Conservation (phyloP, 2,113 vertebrate species). For the Syrmaticus mikado region DNA sequence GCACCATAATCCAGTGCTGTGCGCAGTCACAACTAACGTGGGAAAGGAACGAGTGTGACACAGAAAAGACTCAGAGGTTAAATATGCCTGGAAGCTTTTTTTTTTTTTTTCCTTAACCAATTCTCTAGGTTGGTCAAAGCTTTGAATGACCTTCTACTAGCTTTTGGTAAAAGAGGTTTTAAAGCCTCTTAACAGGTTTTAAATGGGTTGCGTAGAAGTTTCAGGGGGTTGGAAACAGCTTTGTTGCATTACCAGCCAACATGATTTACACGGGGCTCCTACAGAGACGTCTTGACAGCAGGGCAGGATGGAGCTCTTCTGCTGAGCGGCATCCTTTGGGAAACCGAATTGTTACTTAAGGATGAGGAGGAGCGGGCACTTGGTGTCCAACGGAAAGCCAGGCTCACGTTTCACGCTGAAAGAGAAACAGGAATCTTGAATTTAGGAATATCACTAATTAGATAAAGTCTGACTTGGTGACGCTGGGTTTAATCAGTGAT, state of each 20-base stretch:
- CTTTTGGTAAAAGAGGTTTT: not conserved
- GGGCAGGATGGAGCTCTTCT: too few relatives aligned
- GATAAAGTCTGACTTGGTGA: not conserved
- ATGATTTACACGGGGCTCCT: fast-evolving
- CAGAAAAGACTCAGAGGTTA: not conserved
- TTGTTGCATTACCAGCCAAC: not conserved
- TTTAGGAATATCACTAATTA: not conserved
- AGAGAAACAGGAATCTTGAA: fast-evolving
- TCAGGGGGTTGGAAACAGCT: not conserved
- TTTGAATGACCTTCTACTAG: not conserved
- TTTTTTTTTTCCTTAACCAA: not conserved
- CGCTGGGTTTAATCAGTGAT: not conserved
- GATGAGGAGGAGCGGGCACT: not conserved
- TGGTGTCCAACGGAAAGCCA: too few relatives aligned
- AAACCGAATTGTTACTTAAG: not conserved
- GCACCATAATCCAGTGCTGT: fast-evolving
- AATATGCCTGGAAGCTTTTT: not conserved
- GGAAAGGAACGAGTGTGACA: not conserved
- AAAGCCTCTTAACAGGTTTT: not conserved
- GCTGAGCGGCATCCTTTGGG: too few relatives aligned
- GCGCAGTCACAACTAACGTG: fast-evolving
- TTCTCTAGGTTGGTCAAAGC: not conserved
- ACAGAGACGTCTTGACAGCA: not conserved
- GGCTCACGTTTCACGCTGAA: fast-evolving
- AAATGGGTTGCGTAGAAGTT: not conserved